phyloP scores from a whole-genome alignment of 2,888 invertebrate genomes.

The Lasioglossum morio region DNA sequence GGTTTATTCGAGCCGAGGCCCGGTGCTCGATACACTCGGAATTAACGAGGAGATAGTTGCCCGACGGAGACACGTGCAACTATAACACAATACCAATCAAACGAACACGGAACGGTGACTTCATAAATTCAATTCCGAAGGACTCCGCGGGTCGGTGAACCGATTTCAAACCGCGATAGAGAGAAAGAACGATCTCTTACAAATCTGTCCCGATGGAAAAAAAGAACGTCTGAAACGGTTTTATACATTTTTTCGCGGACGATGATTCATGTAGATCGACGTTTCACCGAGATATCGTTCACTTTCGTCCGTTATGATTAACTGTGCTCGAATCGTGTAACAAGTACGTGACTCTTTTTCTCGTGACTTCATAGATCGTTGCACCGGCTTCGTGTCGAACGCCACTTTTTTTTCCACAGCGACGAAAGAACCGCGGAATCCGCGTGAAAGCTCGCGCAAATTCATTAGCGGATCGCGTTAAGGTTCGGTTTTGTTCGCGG shows the following conservation, averaged over 20 bases:
- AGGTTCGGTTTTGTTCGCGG: conserved; percentile 43
- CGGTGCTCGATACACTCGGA: neutral
- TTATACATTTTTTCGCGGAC: neutral
- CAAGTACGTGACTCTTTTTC: conserved; percentile 13
- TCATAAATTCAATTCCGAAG: neutral
- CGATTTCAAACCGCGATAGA: neutral
- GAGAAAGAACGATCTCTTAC: neutral
- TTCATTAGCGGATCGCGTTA: conserved; percentile 51
- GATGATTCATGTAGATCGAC: conserved; percentile 2
- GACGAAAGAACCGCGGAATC: conserved; percentile 31
- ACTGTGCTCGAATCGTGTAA: neutral
- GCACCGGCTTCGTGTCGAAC: neutral
- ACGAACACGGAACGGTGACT: neutral
- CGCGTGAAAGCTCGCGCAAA: conserved; percentile 45
- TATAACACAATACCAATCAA: conserved; percentile 9
- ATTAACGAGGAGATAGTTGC: conserved; percentile 16
- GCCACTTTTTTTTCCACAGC: neutral
- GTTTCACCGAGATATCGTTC: conserved; percentile 10
- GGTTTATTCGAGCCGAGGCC: neutral
- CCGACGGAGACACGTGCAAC: neutral
- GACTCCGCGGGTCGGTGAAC: neutral
- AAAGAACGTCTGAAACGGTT: neutral
- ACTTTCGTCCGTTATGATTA: conserved; percentile 12
- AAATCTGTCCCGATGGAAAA: neutral
- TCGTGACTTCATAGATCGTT: conserved; percentile 23